phyloP scores from a whole-genome alignment of 2,113 vertebrate genomes.

The Corythaeola cristata region DNA sequence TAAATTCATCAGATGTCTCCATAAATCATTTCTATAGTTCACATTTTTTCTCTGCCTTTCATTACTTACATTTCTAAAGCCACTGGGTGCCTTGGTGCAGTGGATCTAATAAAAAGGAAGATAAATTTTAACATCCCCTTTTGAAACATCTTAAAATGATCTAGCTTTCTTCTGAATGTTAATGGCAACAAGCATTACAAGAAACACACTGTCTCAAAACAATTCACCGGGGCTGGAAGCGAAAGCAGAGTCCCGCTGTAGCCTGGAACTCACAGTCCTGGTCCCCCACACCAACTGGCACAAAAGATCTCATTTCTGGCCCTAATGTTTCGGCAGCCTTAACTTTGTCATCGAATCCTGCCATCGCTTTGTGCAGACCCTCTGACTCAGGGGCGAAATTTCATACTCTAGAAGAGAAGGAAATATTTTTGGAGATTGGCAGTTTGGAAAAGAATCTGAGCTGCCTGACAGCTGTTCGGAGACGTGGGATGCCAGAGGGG shows the following conservation, averaged over 20 bases:
- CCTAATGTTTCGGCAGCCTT: neutral
- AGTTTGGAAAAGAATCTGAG: slow-evolving; percentile 41
- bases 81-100: slow-evolving; percentile 27
- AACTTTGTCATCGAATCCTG: neutral
- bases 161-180: slow-evolving; percentile 33
- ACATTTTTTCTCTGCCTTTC: slow-evolving; percentile 50
- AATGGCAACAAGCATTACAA: slow-evolving; percentile 16
- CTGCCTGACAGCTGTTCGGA: slow-evolving; percentile 40
- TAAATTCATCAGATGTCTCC: slow-evolving; percentile 58
- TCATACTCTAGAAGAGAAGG: neutral
- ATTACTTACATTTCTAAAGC: slow-evolving; percentile 56
- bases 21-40: slow-evolving; percentile 50
- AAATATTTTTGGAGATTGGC: slow-evolving; percentile 42
- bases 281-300: neutral
- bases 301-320: neutral
- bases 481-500: neutral
- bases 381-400: slow-evolving; percentile 7
- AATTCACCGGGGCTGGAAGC: neutral
- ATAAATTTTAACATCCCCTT: slow-evolving; percentile 58
- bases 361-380: neutral
- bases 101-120: slow-evolving; percentile 50
- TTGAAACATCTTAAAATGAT: slow-evolving; percentile 51
- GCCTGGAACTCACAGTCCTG: neutral
- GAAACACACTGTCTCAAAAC: neutral
- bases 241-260: neutral